These are phyloP conservation scores for Lottia scabra DNA, from an alignment of 2,888 invertebrate genomes.

Conservation along the genomic window DNA sequence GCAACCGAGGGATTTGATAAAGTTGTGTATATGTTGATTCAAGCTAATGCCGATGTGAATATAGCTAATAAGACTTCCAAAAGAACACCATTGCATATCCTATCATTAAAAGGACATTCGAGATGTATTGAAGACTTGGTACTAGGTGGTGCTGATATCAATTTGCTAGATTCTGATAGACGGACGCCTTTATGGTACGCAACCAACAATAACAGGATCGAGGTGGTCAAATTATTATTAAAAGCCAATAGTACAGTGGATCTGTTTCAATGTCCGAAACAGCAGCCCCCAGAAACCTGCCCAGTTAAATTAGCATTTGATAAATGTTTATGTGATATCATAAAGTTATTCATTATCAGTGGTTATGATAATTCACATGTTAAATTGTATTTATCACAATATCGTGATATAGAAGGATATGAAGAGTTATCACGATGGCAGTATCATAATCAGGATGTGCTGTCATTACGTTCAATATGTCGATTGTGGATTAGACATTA, in stretches of 20 bases:
- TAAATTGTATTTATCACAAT: constrained; percentile 36
- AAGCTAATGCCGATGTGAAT: constrained; percentile 57
- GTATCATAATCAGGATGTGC: constrained; percentile 48
- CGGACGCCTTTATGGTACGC: constrained; percentile 63
- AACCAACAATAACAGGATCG: constrained; percentile 48
- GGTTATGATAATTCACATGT: constrained; percentile 56
- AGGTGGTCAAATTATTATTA: constrained; percentile 55
- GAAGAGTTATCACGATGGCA: constrained; percentile 53
- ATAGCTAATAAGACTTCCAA: constrained; percentile 46
- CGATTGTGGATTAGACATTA: constrained; percentile 59
- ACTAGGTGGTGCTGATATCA: constrained; percentile 52
- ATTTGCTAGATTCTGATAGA: constrained; percentile 45
- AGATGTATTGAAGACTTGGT: constrained; percentile 53
- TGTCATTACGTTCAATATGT: constrained; percentile 57
- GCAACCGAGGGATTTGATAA: constrained; percentile 63
- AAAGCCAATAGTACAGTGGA: constrained; percentile 58
- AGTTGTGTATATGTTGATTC: constrained; percentile 48
- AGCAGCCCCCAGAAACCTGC: constrained; percentile 39
- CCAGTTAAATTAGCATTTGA: constrained; percentile 52
- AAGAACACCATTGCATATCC: constrained; percentile 57
- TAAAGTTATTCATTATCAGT: constrained; percentile 60
- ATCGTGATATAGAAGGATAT: constrained; percentile 32
- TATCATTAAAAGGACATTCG: constrained; percentile 64
- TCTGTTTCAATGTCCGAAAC: constrained; percentile 45
- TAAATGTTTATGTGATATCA: constrained; percentile 39